These are phyloP conservation scores for Sterrhoptilus dennistouni DNA, from an alignment of 2,113 vertebrate genomes.

Conservation along the genomic window DNA sequence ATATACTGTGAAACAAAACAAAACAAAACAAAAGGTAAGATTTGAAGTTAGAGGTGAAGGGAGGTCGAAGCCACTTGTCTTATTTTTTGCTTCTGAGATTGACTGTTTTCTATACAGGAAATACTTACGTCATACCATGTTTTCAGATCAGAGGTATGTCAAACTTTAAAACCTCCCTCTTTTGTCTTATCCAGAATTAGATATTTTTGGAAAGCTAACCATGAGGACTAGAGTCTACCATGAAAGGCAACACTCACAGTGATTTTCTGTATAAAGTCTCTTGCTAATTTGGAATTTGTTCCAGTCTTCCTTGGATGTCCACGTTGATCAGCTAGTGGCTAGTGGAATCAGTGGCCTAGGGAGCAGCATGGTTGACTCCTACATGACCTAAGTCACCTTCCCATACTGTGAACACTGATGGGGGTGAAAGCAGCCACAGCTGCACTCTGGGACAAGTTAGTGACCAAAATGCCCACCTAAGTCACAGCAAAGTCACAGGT, in stretches of 20 bases:
- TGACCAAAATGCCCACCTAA: not conserved
- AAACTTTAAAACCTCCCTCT: not conserved
- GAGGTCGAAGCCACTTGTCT: not conserved
- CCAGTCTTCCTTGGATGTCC: not conserved
- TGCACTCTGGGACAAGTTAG: not conserved
- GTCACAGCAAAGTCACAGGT: not conserved
- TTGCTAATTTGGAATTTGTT: not conserved
- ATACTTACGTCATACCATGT: not conserved
- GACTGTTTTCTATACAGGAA: not conserved
- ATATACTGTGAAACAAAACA: slow-evolving; percentile 84
- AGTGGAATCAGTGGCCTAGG: not conserved
- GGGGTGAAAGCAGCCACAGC: not conserved
- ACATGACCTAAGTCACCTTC: not conserved
- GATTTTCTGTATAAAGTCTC: not conserved
- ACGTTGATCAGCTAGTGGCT: not conserved
- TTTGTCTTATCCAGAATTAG: not conserved
- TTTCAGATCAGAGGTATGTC: not conserved
- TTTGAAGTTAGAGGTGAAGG: not conserved
- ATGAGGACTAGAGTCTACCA: not conserved
- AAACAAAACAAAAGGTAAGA: not conserved
- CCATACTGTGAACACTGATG: not conserved
- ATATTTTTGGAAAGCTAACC: not conserved
- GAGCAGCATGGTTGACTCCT: not conserved
- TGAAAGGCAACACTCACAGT: not conserved
- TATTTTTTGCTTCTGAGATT: not conserved